Conservation (phyloP, 2,888 invertebrate species). For the Dynastes grantii region DNA sequence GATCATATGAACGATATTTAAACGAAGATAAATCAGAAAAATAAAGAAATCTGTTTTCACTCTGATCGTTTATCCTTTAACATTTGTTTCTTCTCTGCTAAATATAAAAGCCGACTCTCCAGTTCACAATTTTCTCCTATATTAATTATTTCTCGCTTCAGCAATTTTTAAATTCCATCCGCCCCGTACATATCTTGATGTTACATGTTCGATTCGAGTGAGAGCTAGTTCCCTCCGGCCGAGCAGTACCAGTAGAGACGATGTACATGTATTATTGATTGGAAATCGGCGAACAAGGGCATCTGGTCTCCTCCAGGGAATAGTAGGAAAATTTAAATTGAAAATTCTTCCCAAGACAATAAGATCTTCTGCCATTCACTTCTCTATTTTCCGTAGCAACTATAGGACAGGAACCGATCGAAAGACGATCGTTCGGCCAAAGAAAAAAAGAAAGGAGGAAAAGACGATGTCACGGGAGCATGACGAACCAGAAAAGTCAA, state of each 20-base stretch:
- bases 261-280: constrained; percentile 40
- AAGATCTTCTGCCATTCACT: constrained; percentile 1
- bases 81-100: too few relatives aligned
- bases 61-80: too few relatives aligned
- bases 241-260: not conserved
- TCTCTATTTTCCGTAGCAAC: not conserved
- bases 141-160: not conserved
- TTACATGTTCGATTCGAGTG: not conserved
- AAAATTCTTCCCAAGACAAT: constrained; percentile 50
- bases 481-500: constrained; percentile 1
- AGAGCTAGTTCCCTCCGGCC: not conserved
- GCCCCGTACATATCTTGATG: not conserved
- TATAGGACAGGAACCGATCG: not conserved
- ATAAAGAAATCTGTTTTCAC: too few relatives aligned
- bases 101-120: too few relatives aligned
- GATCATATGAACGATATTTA: too few relatives aligned
- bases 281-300: constrained; percentile 11
- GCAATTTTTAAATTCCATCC: not conserved
- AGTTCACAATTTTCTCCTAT: too few relatives aligned
- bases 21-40: too few relatives aligned
- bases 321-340: constrained; percentile 48
- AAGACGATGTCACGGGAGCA: not conserved
- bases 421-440: not conserved
- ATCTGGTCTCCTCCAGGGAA: not conserved
- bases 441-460: not conserved